Conservation (phyloP, 2,113 vertebrate genomes). For the Clarias batrachus region DNA sequence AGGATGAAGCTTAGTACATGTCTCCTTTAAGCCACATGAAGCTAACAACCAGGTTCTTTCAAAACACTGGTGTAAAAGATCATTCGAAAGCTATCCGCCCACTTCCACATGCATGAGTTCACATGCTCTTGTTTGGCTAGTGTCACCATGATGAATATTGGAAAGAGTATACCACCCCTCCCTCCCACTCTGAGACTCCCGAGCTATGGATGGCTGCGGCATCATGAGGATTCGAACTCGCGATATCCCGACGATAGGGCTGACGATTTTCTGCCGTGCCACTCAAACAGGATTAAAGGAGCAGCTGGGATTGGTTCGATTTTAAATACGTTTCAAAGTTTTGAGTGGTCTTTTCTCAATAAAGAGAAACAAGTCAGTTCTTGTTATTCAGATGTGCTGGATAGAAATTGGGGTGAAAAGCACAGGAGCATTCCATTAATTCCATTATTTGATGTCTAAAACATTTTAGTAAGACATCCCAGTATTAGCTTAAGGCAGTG, state of each 20-base stretch:
- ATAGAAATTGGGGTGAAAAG: background rate
- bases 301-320: background rate
- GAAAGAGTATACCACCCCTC: background rate
- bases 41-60: background rate
- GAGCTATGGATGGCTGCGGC: background rate
- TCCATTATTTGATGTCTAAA: background rate
- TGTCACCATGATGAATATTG: background rate
- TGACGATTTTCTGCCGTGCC: background rate
- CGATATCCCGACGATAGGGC: background rate
- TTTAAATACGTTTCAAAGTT: background rate
- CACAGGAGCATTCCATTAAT: background rate
- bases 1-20: no score
- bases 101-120: background rate
- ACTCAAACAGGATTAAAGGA: background rate
- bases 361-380: background rate
- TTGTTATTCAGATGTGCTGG: background rate
- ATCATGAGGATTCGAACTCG: background rate
- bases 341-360: background rate
- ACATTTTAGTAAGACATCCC: background rate
- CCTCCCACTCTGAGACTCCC: background rate
- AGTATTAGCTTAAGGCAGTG: background rate
- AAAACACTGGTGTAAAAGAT: background rate
- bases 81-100: background rate
- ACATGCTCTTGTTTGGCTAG: background rate
- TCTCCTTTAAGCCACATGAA: background rate